Conservation (phyloP, 92 coral and sea anemone genomes). For the Epizoanthus illoricatus region DNA sequence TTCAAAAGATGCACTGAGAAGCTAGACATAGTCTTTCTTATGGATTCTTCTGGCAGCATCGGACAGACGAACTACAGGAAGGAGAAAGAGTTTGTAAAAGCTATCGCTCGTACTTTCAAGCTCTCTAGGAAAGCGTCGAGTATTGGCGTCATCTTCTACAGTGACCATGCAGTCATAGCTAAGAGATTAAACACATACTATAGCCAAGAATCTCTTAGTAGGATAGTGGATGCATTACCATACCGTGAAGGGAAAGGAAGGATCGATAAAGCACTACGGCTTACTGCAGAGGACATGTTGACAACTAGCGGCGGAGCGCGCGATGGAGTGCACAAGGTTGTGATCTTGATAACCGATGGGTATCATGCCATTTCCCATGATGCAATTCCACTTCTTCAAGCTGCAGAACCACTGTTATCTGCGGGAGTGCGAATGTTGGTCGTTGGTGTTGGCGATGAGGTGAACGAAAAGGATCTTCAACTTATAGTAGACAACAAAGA, state of each 20-base stretch:
- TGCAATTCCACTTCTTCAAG: conserved; percentile 47
- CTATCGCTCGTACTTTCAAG: conserved; percentile 52
- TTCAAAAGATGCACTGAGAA: conserved; percentile 48
- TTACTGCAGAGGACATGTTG: conserved; percentile 51
- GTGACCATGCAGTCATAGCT: conserved; percentile 47
- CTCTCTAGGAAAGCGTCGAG: conserved; percentile 45
- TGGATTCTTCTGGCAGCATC: conserved; percentile 69
- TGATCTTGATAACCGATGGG: conserved; percentile 63
- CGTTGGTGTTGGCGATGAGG: conserved; percentile 42
- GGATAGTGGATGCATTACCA: conserved; percentile 53
- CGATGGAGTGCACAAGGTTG: conserved; percentile 62
- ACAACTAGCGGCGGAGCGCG: conserved; percentile 50
- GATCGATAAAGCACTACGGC: conserved; percentile 53
- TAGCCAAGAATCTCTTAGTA: conserved; percentile 48
- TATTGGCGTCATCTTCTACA: conserved; percentile 57
- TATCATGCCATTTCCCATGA: conserved; percentile 46
- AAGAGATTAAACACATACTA: conserved; percentile 47
- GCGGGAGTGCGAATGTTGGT: conserved; percentile 64
- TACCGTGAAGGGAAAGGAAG: conserved; percentile 58
- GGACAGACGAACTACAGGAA: conserved; percentile 50
- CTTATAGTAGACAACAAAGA: not conserved
- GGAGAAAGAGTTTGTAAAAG: conserved; percentile 74
- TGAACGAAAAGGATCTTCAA: not conserved
- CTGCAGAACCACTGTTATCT: conserved; percentile 52
- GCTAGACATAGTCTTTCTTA: conserved; percentile 64